Percentiles rank a stretch among this genome's conserved stretches.
These are phyloP conservation scores for Entosphenus tridentatus DNA, from an alignment of 2,113 vertebrate species.

Conservation along the genomic window DNA sequence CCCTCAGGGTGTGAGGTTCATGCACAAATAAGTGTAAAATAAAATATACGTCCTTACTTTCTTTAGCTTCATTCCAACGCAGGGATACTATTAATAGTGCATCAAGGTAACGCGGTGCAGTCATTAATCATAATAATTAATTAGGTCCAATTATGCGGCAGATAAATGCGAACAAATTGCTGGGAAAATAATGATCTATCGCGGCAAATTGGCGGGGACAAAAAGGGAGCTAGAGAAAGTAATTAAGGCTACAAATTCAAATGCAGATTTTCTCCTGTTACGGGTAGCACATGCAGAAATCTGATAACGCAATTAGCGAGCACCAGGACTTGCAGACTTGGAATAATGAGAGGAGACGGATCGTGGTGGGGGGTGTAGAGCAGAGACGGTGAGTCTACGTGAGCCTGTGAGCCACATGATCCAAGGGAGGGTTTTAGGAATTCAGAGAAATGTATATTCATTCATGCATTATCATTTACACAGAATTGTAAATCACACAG, in stretches of 20 bases:
- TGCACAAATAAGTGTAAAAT: too few relatives aligned
- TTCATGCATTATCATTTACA: too few relatives aligned
- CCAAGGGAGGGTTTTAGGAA: too few relatives aligned
- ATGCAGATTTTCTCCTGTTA: constrained; percentile 4
- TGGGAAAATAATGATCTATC: constrained; percentile 99
- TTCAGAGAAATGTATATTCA: too few relatives aligned
- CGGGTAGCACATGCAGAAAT: constrained; percentile 1
- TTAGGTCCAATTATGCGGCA: constrained; percentile 99
- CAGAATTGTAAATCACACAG: not conserved
- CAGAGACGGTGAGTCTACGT: too few relatives aligned
- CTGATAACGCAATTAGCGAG: constrained; percentile 6
- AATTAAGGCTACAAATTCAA: constrained; percentile 34
- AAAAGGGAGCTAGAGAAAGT: constrained; percentile 66
- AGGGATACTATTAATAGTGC: constrained; percentile 49
- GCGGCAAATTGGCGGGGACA: constrained; percentile 71
- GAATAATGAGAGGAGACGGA: too few relatives aligned
- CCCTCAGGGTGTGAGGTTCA: too few relatives aligned
- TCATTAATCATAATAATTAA: constrained; percentile 99
- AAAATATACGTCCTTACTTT: too few relatives aligned
- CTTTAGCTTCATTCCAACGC: too few relatives aligned
- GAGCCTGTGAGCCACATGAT: too few relatives aligned
- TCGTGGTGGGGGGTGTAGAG: too few relatives aligned
- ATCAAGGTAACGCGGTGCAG: constrained; percentile 46
- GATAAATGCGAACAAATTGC: constrained; percentile 99
- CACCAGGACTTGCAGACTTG: not conserved